phyloP scores from a whole-genome alignment of 2,797 vertebrate genomes.

The Zalophus californianus region DNA sequence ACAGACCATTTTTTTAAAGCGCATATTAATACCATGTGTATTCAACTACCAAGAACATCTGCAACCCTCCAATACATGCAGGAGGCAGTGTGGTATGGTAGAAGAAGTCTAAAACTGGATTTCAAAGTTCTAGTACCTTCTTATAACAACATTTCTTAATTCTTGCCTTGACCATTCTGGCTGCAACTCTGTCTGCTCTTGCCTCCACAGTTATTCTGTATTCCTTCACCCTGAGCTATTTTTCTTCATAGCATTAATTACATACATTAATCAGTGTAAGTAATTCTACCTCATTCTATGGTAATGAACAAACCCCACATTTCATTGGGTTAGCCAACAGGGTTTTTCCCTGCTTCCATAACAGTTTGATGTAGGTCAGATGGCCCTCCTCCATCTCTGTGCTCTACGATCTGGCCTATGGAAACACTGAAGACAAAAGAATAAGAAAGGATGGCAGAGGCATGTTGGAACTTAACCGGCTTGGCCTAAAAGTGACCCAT shows the following conservation, averaged over 20 bases:
- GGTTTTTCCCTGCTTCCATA: neutral
- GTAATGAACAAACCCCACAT: neutral
- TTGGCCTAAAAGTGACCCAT: neutral
- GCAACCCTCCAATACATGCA: neutral
- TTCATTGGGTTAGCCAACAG: neutral
- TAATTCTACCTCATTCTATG: neutral
- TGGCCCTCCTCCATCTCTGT: fast-evolving
- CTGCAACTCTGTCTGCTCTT: neutral
- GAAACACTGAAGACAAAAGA: neutral
- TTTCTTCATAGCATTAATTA: neutral
- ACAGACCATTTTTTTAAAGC: neutral
- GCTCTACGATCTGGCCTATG: too few species aligned
- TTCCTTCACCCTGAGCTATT: neutral
- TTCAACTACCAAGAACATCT: neutral
- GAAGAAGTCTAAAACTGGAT: neutral
- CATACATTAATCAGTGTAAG: neutral
- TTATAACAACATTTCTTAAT: neutral
- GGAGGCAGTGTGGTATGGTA: fast-evolving
- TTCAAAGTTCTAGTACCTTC: neutral
- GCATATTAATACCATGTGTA: neutral
- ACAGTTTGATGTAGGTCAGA: neutral
- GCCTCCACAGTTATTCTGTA: neutral
- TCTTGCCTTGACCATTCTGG: neutral
- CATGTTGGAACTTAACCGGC: too few species aligned
- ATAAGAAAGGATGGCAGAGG: neutral